Percentiles rank a stretch among this genome's conserved stretches.
These are phyloP conservation scores for Falco cherrug DNA, from an alignment of 2,797 vertebrate species.

Conservation along the genomic window DNA sequence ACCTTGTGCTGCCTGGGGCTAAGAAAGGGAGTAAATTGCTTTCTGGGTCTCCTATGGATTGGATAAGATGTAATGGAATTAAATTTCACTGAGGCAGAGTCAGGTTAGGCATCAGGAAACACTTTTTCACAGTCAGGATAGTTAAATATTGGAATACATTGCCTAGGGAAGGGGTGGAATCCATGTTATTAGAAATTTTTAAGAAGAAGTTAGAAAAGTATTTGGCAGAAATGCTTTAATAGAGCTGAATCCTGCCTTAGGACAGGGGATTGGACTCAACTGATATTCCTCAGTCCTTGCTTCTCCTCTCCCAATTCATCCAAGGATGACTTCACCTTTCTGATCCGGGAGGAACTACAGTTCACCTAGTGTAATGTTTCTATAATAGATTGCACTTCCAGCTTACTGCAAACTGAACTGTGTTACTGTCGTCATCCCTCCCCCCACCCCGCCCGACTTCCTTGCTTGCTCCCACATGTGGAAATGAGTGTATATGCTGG, in stretches of 20 bases:
- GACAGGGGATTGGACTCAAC: conserved; percentile 26
- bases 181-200: conserved; percentile 45
- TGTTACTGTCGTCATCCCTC: neutral
- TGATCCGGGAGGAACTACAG: neutral
- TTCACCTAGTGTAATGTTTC: conserved; percentile 1
- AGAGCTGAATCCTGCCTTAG: conserved; percentile 48
- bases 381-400: neutral
- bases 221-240: conserved; percentile 61
- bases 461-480: conserved; percentile 12
- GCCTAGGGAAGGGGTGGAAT: conserved; percentile 63
- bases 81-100: conserved; percentile 31
- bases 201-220: conserved; percentile 26
- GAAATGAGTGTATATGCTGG: conserved; percentile 18
- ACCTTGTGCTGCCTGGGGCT: conserved; percentile 50
- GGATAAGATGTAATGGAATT: conserved; percentile 25
- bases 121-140: conserved; percentile 30
- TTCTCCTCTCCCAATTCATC: conserved; percentile 1
- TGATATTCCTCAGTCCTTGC: neutral
- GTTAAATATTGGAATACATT: conserved; percentile 48
- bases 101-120: conserved; percentile 54
- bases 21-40: conserved; percentile 40
- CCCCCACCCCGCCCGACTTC: neutral
- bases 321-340: conserved; percentile 60
- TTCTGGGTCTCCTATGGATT: conserved; percentile 32
- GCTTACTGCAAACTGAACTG: neutral